Evolutionary conservation across 2,888 invertebrate genomes (phyloP), one percentile per base, ranked within the genome.

Genomic region (Ryuthela nishihirai): DNA sequence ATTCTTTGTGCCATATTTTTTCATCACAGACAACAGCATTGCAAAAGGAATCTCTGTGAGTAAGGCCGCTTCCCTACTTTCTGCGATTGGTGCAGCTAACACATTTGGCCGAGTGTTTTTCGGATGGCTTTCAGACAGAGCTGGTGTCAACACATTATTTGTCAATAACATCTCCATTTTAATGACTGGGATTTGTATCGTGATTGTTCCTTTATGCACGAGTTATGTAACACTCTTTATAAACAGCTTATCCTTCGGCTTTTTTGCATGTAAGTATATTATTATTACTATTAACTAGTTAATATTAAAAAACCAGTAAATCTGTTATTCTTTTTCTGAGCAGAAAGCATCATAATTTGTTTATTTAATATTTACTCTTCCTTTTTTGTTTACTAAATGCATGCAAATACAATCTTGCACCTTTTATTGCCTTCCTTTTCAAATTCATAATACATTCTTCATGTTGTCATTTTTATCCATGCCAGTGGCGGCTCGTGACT

Each of bases 1-100:
- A 65, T 83, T 97, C 49, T 95, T 95, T 75, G 90, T 98, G 65
- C 97, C 98, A 25, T 98, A 94, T 75, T 89, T 94, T 42, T 97
- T 90, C 73, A 81, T 97, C 49, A 89, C 92, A 21, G 88, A 91
- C 68, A 85, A 85, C 49, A 88, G 88, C 10, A 79, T 76, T 58
- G 73, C 87, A 59, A 59, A 60, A 70, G 67, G 68, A 23, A 68
- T 74, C 12, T 56, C 62, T 5, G 65, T 68, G 15, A 67, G 91
- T 59, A 54, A 70, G 18, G 74, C 74, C 4, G 71, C 74, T 4
- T 71, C 74, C 41, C 68, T 76, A 2, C 62, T 75, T 2, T 76
- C 75, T 25, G 68, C 74, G 44, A 74, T 76, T 59, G 76, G 76
- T 48, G 93, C 95, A 63, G 93, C 93, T 26, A 97, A 97, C 76